Conservation (phyloP, 2,888 invertebrate species). For the Chrysolina oricalcia region DNA sequence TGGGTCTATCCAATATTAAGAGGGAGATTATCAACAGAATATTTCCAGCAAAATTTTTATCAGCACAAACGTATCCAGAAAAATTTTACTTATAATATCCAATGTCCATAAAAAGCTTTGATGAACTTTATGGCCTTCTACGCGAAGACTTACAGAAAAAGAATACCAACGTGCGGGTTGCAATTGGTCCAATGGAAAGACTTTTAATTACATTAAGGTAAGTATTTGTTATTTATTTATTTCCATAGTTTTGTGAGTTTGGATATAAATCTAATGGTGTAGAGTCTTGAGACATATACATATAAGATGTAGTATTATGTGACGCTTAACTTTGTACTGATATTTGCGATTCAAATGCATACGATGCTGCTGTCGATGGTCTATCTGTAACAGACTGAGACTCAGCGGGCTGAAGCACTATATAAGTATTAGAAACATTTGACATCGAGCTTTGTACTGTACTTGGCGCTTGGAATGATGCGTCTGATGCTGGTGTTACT, state of each 20-base stretch:
- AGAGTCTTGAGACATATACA: slow-evolving; percentile 14
- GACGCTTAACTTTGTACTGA: slow-evolving; percentile 12
- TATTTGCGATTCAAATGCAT: slow-evolving; percentile 14
- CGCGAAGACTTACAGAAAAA: slow-evolving; percentile 16
- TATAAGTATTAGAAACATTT: slow-evolving; percentile 7
- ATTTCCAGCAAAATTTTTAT: slow-evolving; percentile 12
- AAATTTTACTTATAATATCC: slow-evolving; percentile 4
- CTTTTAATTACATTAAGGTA: slow-evolving; percentile 5
- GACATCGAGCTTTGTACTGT: slow-evolving; percentile 12
- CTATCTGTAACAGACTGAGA: slow-evolving; percentile 11
- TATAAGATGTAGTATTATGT: slow-evolving; percentile 9
- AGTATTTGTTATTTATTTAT: slow-evolving; percentile 10
- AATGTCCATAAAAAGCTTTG: slow-evolving; percentile 10
- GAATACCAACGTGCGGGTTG: slow-evolving; percentile 14
- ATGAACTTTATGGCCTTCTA: slow-evolving; percentile 11
- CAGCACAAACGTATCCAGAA: slow-evolving; percentile 10
- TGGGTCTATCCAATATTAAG: slow-evolving; percentile 14
- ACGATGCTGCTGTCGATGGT: slow-evolving; percentile 12
- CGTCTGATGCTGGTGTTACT: slow-evolving; percentile 6
- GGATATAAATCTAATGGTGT: slow-evolving; percentile 10
- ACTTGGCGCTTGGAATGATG: slow-evolving; percentile 10
- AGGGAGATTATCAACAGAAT: slow-evolving; percentile 9
- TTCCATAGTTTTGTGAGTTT: slow-evolving; percentile 10
- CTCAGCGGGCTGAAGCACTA: slow-evolving; percentile 10
- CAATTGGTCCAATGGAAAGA: slow-evolving; percentile 16